Evolutionary conservation across 2,797 vertebrate genomes (phyloP).

Genomic region (Danio tinwini): DNA sequence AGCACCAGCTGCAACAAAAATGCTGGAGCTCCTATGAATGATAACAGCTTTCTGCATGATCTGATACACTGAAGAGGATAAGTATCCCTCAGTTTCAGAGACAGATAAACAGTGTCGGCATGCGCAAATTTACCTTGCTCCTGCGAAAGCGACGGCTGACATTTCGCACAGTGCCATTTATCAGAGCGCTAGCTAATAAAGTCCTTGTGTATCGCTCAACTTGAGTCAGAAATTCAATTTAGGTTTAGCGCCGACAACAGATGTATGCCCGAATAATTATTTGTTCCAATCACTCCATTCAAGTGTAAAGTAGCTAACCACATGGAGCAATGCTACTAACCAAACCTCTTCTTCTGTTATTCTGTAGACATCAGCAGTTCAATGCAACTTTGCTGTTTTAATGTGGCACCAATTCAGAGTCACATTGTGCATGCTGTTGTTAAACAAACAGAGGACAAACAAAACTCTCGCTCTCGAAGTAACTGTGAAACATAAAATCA

Average conservation of each 20-base stretch:
- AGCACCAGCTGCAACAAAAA: constrained; percentile 38
- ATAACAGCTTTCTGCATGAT: constrained; percentile 44
- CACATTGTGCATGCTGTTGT: not conserved
- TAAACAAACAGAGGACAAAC: not conserved
- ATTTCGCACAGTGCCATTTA: constrained; percentile 6
- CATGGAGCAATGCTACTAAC: not conserved
- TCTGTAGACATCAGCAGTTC: not conserved
- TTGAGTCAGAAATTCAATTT: constrained; percentile 24
- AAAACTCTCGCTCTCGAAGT: not conserved
- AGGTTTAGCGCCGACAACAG: not conserved
- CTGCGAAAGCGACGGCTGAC: constrained; percentile 15
- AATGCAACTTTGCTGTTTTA: not conserved
- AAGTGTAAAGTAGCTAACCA: constrained; percentile 11
- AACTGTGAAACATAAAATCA: not conserved
- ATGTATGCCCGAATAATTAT: constrained; percentile 2
- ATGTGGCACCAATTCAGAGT: not conserved
- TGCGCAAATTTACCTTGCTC: constrained; percentile 4
- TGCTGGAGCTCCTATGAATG: constrained; percentile 19
- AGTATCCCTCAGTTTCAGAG: constrained; percentile 20
- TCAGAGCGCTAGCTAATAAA: not conserved
- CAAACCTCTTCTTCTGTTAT: not conserved
- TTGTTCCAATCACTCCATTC: constrained; percentile 16
- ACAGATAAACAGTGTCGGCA: constrained; percentile 25
- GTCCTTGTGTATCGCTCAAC: constrained; percentile 11
- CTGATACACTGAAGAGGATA: constrained; percentile 29